Percentiles rank a stretch among this genome's conserved stretches.
Conservation (phyloP, 2,113 vertebrate species). For the Xyrauchen texanus region DNA sequence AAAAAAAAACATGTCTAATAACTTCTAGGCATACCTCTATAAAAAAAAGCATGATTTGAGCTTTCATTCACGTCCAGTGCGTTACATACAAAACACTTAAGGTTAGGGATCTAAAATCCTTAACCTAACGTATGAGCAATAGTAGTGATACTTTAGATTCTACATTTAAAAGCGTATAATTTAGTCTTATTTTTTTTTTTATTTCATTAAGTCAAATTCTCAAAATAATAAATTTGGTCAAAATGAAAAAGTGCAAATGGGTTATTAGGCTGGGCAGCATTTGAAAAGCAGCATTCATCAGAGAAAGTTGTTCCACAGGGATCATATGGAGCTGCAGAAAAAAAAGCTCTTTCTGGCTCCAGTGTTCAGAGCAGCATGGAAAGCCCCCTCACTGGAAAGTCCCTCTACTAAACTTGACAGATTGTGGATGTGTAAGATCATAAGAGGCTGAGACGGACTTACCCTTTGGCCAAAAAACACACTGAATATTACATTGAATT, state of each 20-base stretch:
- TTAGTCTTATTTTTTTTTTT: too few relatives aligned
- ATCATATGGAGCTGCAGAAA: slow-evolving; percentile 30
- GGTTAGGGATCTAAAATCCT: too few relatives aligned
- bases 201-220: too few relatives aligned
- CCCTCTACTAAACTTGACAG: slow-evolving; percentile 53
- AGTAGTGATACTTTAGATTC: too few relatives aligned
- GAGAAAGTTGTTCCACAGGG: slow-evolving; percentile 3
- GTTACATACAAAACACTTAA: too few relatives aligned
- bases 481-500: slow-evolving; percentile 60
- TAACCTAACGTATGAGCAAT: too few relatives aligned
- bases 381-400: slow-evolving; percentile 57
- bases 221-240: background rate
- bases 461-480: slow-evolving; percentile 60
- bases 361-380: slow-evolving; percentile 28
- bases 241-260: background rate
- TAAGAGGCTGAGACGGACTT: slow-evolving; percentile 42
- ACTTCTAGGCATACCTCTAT: too few relatives aligned
- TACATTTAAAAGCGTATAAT: too few relatives aligned
- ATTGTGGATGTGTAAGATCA: slow-evolving; percentile 51
- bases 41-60: too few relatives aligned
- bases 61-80: too few relatives aligned
- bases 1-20: too few relatives aligned
- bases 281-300: slow-evolving; percentile 21
- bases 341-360: slow-evolving; percentile 3
- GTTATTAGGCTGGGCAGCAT: background rate